Evolutionary conservation across 2,113 vertebrate genomes (phyloP).

Genomic region (Willisornis vidua): DNA sequence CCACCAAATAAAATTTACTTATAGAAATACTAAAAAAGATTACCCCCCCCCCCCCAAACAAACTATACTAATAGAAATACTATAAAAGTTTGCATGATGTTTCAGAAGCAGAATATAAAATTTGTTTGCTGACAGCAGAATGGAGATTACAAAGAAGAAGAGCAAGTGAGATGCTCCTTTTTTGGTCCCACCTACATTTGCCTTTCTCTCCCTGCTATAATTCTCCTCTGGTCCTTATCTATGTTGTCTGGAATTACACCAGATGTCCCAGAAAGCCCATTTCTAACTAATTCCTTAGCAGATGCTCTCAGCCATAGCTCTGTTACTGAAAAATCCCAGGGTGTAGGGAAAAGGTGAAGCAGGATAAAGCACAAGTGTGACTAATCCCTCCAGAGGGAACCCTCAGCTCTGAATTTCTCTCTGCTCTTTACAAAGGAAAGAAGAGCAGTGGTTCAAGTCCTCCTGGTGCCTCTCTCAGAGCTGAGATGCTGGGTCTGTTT

Average conservation of each 20-base stretch:
- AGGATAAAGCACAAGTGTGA: neutral
- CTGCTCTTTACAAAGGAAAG: neutral
- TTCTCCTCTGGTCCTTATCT: neutral
- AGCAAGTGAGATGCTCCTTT: neutral
- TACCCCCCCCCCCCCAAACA: accelerated
- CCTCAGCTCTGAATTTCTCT: neutral
- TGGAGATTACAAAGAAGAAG: neutral
- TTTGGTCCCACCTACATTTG: neutral
- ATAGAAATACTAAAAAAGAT: neutral
- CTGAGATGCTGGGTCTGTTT: neutral
- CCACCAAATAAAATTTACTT: accelerated
- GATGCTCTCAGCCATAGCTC: neutral
- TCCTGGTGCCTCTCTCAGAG: neutral
- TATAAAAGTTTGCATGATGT: neutral
- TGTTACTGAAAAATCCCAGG: neutral
- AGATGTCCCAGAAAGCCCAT: neutral
- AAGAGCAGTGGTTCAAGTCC: neutral
- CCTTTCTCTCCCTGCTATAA: neutral
- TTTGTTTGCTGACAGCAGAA: neutral
- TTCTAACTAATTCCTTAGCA: neutral
- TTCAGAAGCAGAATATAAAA: neutral
- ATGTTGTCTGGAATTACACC: neutral
- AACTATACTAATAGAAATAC: neutral
- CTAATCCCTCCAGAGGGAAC: neutral
- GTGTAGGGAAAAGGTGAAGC: neutral